Evolutionary conservation across 2,888 invertebrate genomes (phyloP), one percentile per base, ranked within the genome.

Genomic region (Diarsia rubi): DNA sequence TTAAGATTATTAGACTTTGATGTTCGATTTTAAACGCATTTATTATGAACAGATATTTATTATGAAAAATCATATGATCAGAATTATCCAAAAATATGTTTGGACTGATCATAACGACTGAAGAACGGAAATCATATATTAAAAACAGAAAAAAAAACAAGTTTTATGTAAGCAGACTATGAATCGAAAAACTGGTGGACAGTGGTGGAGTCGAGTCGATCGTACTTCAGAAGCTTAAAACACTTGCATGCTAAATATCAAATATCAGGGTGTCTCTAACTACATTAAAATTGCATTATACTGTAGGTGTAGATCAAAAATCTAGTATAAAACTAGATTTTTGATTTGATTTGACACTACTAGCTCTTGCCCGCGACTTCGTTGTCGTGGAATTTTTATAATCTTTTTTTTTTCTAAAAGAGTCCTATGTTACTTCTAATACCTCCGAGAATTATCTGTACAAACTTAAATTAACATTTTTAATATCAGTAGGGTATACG

Each of bases 241-340:
- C 24, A 12, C 21, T 37, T 60, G 37, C 8, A 77, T 57, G 11
- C 45, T 52, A n/a, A 37, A 45, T 19, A 74, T 45, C 19, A 21
- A 52, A 14, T 81, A 44, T 0, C 65, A 75, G 60, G 47, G 60
- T 65, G 21, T 62, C 19, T 54, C 27, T 16, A 64, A 67, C 14
- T 14, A 42, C 62, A 76, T 57, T 4, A n/a, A 37, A 19, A 59
- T 66, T 76, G 67, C 42, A 45, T 4, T 67, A 19, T 24, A 64
- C 31, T 49, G 27, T 73, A 83, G 57, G 24, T 49, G 27, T 73
- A 83, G 57, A 31, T 59, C 49, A 62, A 64, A 57, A 6, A 44
- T 60, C 21, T 74, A 78, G 4, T n/a, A n/a, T n/a, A n/a, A n/a
- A n/a, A n/a, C n/a, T n/a, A n/a, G n/a, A n/a, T n/a, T n/a, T n/a